Evolutionary conservation across 64 coral and sea anemone species (phyloP).

Genomic region (Astreopora myriophthalma): DNA sequence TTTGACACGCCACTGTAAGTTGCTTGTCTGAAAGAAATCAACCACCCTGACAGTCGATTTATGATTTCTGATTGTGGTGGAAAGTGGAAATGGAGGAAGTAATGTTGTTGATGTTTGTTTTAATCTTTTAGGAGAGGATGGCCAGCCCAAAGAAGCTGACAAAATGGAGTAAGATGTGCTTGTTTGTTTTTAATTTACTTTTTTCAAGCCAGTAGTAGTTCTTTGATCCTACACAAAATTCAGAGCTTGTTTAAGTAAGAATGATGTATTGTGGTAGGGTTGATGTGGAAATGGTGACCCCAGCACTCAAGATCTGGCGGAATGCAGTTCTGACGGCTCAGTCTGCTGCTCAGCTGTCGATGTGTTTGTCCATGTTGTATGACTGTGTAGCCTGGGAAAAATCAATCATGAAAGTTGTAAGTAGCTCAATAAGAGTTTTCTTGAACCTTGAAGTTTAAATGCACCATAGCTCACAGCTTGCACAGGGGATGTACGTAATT

Average conservation of each 20-base stretch:
- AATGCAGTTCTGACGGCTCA: slow-evolving; percentile 68
- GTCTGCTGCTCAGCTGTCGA: slow-evolving; percentile 82
- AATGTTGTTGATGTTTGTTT: too few species aligned
- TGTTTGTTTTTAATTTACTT: neutral
- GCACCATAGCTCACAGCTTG: too few species aligned
- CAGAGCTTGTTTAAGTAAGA: neutral
- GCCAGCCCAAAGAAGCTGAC: neutral
- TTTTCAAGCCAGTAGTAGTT: neutral
- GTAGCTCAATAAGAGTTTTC: neutral
- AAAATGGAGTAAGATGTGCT: neutral
- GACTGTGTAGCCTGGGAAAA: slow-evolving; percentile 96
- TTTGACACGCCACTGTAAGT: too few species aligned
- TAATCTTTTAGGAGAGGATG: neutral
- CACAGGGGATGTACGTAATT: too few species aligned
- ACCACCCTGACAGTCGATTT: too few species aligned
- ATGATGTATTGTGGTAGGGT: neutral
- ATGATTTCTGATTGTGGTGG: too few species aligned
- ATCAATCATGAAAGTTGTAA: slow-evolving; percentile 99
- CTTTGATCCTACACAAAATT: neutral
- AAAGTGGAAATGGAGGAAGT: too few species aligned
- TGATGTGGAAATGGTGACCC: slow-evolving; percentile 50
- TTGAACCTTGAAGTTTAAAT: too few species aligned
- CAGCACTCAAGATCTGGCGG: slow-evolving; percentile 88
- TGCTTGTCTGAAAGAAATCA: too few species aligned
- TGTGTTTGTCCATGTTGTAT: slow-evolving; percentile 83